Percentiles rank a stretch among this genome's conserved stretches.
These are phyloP conservation scores for Litoditis marina DNA, from an alignment of 2,888 invertebrate genomes.

Conservation along the genomic window DNA sequence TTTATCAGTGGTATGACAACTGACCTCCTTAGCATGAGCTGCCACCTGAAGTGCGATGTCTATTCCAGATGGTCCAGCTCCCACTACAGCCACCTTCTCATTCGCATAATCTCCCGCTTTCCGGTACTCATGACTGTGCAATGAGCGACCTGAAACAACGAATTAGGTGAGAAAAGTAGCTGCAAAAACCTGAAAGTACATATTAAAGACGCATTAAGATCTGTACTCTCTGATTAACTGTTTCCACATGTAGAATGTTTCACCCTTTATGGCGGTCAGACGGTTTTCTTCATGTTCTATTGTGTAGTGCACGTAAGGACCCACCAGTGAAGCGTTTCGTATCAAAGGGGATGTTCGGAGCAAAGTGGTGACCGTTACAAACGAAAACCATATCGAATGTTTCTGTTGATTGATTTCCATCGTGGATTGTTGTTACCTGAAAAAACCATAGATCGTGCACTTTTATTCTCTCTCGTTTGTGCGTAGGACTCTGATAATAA, in stretches of 20 bases:
- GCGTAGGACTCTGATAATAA: too few relatives aligned
- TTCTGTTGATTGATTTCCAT: conserved; percentile 38
- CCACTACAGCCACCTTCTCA: conserved; percentile 74
- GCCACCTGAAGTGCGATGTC: conserved; percentile 73
- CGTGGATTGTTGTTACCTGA: conserved; percentile 6
- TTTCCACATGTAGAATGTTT: too few relatives aligned
- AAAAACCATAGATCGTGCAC: too few relatives aligned
- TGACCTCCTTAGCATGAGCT: conserved; percentile 28
- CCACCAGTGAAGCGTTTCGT: conserved; percentile 12
- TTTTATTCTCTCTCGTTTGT: too few relatives aligned
- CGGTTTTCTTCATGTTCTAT: background rate
- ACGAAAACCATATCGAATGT: conserved; percentile 77
- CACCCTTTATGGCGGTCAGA: too few relatives aligned
- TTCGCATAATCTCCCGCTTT: conserved; percentile 72
- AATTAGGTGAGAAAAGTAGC: background rate
- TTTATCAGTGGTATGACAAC: too few relatives aligned
- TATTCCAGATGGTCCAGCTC: conserved; percentile 81
- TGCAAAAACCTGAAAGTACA: background rate
- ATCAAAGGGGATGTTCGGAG: conserved; percentile 25
- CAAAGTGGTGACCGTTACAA: conserved; percentile 71
- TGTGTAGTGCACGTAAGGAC: background rate
- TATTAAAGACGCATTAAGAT: too few relatives aligned
- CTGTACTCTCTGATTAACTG: too few relatives aligned
- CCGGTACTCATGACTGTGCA: conserved; percentile 84
- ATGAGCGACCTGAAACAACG: conserved; percentile 65